phyloP scores from a whole-genome alignment of 2,888 invertebrate species.

The Holacanthella duospinosa region DNA sequence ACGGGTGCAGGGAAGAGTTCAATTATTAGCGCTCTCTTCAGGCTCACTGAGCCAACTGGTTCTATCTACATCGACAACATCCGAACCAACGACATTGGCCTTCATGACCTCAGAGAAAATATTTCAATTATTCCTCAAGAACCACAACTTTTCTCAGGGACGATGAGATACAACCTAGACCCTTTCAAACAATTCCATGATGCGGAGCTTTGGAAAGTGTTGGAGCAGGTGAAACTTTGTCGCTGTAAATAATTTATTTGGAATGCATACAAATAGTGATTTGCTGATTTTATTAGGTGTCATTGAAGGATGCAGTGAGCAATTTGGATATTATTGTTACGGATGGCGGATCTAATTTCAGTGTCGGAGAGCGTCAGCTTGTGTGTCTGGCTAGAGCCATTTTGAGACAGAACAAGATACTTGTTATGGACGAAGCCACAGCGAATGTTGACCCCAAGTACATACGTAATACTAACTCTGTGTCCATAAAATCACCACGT shows the following conservation, averaged over 20 bases:
- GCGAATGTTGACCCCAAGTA: slow-evolving; percentile 32
- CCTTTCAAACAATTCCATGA: slow-evolving; percentile 75
- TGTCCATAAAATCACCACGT: too few species aligned
- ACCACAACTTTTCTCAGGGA: slow-evolving; percentile 76
- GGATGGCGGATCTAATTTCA: slow-evolving; percentile 29
- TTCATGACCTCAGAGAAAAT: slow-evolving; percentile 61
- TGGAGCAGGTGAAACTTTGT: slow-evolving; percentile 56
- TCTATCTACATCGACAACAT: slow-evolving; percentile 61
- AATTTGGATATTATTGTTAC: slow-evolving; percentile 21
- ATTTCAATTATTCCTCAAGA: slow-evolving; percentile 91
- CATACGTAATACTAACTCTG: too few species aligned
- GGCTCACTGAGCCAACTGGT: slow-evolving; percentile 65
- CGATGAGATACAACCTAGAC: slow-evolving; percentile 78
- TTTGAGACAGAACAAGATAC: slow-evolving; percentile 24
- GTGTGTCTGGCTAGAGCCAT: slow-evolving; percentile 32
- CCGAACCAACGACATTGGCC: slow-evolving; percentile 42
- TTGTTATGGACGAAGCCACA: slow-evolving; percentile 34
- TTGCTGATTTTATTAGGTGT: slow-evolving; percentile 58
- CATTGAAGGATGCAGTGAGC: slow-evolving; percentile 20
- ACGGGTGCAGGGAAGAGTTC: slow-evolving; percentile 43
- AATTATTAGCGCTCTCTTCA: slow-evolving; percentile 43
- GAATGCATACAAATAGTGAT: too few species aligned
- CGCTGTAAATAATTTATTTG: too few species aligned
- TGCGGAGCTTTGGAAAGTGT: slow-evolving; percentile 67
- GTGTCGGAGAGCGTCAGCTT: slow-evolving; percentile 28